Base-by-base conservation (phyloP, 1,140 invertebrate genomes). In the Hypothenemus hampei region DNA sequence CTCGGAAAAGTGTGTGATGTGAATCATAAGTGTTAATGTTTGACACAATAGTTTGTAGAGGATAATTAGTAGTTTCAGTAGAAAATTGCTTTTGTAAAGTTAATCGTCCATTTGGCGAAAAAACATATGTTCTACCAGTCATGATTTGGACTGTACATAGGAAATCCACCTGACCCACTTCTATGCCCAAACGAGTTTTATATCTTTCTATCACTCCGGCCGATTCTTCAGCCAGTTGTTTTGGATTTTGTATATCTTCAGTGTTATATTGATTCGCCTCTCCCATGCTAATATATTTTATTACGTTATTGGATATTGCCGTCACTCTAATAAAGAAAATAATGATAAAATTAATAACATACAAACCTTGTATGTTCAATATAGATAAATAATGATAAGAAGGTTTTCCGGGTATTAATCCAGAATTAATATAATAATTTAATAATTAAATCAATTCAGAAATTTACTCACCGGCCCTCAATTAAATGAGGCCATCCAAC, bases 401-500 rank as follows among this genome's bases (percentile, higher is more conserved):
- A n/a, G n/a, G n/a, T n/a, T n/a, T n/a, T n/a, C n/a, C n/a, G n/a
- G n/a, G n/a, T n/a, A n/a, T n/a, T n/a, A n/a, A n/a, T n/a, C n/a
- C n/a, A n/a, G n/a, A n/a, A n/a, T n/a, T n/a, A n/a, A n/a, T n/a
- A n/a, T n/a, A n/a, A n/a, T n/a, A n/a, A n/a, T n/a, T n/a, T n/a
- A n/a, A n/a, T n/a, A n/a, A n/a, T n/a, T n/a, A n/a, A n/a, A n/a
- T n/a, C n/a, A n/a, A n/a, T n/a, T n/a, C n/a, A n/a, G n/a, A n/a
- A n/a, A n/a, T n/a, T n/a, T n/a, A n/a, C n/a, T 72, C 57, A 78
- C 75, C 77, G 77, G 6, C 76, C 88, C 72, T 92, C 88, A 22
- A 81, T 76, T 18, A 97, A 75, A 76, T 94, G 87, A 4, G 95
- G 94, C 93, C 93, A 97, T 3, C 80, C 80, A 0, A 92, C 87